Conservation (phyloP, 2,888 invertebrate species). For the Aphodius sticticus region DNA sequence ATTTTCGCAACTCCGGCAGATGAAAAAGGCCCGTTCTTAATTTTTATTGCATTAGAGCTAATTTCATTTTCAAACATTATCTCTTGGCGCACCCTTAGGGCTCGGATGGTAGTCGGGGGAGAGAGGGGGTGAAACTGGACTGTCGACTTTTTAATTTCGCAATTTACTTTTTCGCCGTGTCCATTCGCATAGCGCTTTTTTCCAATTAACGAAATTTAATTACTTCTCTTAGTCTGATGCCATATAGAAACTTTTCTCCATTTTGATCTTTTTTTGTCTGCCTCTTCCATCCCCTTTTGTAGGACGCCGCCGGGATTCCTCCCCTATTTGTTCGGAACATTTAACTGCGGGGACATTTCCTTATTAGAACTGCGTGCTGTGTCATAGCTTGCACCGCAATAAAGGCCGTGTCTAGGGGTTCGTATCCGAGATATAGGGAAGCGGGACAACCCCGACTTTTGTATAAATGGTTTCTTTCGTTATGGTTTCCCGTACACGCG, state of each 20-base stretch:
- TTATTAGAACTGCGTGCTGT: conserved; percentile 46
- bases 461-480: conserved; percentile 34
- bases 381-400: conserved; percentile 37
- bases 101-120: neutral
- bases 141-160: conserved; percentile 5
- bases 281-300: neutral
- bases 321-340: conserved; percentile 41
- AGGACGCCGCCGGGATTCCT: conserved; percentile 21
- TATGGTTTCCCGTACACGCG: conserved; percentile 34
- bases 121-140: conserved; percentile 7
- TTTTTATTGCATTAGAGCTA: neutral
- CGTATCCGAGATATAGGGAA: conserved; percentile 7
- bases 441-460: conserved; percentile 26
- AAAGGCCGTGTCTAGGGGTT: conserved; percentile 9
- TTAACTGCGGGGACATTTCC: conserved; percentile 45
- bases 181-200: conserved; percentile 10
- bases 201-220: conserved; percentile 35
- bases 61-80: conserved; percentile 4
- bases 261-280: conserved; percentile 6
- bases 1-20: neutral
- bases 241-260: conserved; percentile 19
- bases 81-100: neutral
- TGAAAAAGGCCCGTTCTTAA: neutral
- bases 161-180: neutral
- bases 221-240: conserved; percentile 23